Conservation (phyloP, 2,797 vertebrate species). For the Pseudochaenichthys georgianus region DNA sequence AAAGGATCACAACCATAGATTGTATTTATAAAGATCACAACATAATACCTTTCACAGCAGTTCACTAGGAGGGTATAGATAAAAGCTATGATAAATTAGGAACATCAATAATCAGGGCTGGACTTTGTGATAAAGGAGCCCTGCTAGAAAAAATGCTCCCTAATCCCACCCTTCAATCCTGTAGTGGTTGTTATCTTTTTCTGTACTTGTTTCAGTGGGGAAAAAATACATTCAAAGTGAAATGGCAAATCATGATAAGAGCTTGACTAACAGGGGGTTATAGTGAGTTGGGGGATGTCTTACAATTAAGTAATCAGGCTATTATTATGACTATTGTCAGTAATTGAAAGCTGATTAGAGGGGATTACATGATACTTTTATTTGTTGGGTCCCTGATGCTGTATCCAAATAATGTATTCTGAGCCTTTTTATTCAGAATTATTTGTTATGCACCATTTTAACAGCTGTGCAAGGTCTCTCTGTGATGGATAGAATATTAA, state of each 20-base stretch:
- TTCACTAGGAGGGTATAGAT: neutral
- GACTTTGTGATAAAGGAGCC: neutral
- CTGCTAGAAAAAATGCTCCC: neutral
- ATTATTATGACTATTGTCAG: neutral
- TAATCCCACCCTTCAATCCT: neutral
- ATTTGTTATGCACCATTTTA: neutral
- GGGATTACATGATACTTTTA: neutral
- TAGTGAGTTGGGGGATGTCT: neutral
- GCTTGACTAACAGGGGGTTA: neutral
- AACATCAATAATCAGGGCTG: no score
- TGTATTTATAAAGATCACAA: no score
- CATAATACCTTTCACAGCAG: neutral
- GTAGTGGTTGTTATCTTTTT: neutral
- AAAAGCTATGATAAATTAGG: no score
- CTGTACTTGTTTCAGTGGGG: neutral
- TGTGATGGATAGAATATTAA: neutral
- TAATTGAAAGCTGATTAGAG: neutral
- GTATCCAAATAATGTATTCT: neutral
- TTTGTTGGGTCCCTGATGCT: neutral
- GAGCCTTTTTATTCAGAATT: neutral
- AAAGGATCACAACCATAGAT: no score
- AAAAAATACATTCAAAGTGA: slow-evolving; percentile 1
- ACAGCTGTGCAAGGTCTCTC: neutral
- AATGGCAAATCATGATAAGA: neutral
- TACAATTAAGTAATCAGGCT: neutral